Base-by-base conservation (phyloP, 2,797 vertebrate genomes). In the Otus scops region DNA sequence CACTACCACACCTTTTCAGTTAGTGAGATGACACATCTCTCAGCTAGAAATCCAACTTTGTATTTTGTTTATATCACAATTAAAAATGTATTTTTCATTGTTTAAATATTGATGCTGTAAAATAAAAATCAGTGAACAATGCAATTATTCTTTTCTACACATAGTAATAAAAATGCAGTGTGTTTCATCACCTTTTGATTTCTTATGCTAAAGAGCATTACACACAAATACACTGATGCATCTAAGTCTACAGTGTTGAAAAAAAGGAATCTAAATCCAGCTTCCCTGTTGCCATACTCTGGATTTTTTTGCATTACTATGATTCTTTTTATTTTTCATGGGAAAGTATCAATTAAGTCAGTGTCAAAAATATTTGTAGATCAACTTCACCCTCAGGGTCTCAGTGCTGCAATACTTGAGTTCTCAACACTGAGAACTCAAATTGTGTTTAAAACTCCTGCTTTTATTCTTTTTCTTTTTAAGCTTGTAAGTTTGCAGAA, bases 291-390 rank as follows among this genome's bases (percentile, higher is more conserved):
- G 59, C 17, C 73, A 36, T 24, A 74, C 21, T 76, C 13, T 34
- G 30, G 60, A 67, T 30, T 51, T 30, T 61, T 77, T 54, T 80
- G 24, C 17, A 20, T 67, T 56, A 51, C 7, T 54, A 20, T 38
- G 23, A 4, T 10, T 10, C 57, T 22, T 71, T 36, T 39, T 34
- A 34, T 34, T 47, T 53, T 7, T 2, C 50, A 78, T 28, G 13
- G 63, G 48, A 68, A 91, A 83, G 8, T 34, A 88, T 70, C 34
- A 67, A 32, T 65, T 85, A 95, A 77, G 47, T 68, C 71, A 71
- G 24, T 13, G 18, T 54, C 4, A 3, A 89, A 86, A 85, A 57
- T 77, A 53, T 77, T 45, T 32, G 48, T 60, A 74, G 11, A 91
- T 53, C 27, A 74, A 45, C 86, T 85, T 84, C 47, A 86, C 61